These are phyloP conservation scores for Anthopleura xanthogrammica DNA, from an alignment of 92 coral and sea anemone genomes.

Conservation along the genomic window DNA sequence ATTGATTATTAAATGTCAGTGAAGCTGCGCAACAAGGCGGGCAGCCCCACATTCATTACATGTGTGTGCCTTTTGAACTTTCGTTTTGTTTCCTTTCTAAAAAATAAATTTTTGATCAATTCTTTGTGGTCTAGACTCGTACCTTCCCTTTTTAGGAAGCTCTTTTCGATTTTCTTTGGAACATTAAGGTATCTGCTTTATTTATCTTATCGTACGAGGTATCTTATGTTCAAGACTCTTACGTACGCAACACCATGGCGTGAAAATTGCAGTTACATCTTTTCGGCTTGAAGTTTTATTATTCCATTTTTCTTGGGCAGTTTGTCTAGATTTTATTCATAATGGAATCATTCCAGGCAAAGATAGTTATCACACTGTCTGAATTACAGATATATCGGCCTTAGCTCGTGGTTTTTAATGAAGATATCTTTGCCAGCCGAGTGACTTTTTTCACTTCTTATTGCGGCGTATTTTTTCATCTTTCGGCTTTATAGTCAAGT, in stretches of 20 bases:
- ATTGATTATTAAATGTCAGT: neutral
- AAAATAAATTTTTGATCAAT: neutral
- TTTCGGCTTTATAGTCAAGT: neutral
- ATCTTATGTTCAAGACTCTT: neutral
- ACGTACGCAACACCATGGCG: conserved; percentile 2
- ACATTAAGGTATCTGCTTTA: neutral
- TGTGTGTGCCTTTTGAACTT: too few species aligned
- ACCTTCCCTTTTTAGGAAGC: neutral
- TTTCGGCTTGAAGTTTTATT: neutral
- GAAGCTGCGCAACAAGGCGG: neutral
- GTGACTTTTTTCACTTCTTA: neutral
- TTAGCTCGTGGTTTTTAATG: neutral
- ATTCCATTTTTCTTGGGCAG: neutral
- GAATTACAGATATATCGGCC: neutral
- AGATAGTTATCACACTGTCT: neutral
- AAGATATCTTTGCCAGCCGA: neutral
- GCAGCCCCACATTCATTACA: too few species aligned
- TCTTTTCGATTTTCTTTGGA: neutral
- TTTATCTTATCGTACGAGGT: neutral
- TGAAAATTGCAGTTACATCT: neutral
- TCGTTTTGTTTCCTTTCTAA: neutral
- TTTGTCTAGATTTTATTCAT: conserved; percentile 3
- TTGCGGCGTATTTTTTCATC: neutral
- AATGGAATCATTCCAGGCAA: neutral
- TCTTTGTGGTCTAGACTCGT: neutral